Conservation (phyloP, 2,797 vertebrate genomes). For the Microhierax caerulescens region DNA sequence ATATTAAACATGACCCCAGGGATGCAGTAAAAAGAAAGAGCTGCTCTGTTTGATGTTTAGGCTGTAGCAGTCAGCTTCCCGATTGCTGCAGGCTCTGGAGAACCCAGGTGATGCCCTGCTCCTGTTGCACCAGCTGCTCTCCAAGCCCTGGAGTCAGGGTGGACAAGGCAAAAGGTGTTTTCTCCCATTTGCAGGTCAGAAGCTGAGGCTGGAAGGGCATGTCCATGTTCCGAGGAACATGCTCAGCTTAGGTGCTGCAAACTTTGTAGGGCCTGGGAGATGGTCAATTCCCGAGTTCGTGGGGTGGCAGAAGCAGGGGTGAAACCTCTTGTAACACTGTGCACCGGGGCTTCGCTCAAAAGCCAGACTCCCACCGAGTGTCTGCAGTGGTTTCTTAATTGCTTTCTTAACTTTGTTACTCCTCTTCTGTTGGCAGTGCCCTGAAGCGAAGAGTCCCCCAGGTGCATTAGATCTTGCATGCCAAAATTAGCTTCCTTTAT, state of each 20-base stretch:
- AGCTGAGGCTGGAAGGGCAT: background rate
- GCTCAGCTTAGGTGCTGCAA: background rate
- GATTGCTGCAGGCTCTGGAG: background rate
- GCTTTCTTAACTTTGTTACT: constrained; percentile 43
- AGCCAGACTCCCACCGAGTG: background rate
- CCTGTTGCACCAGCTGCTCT: background rate
- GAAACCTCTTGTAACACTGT: rapidly evolving
- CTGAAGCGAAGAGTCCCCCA: constrained; percentile 35
- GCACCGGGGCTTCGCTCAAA: background rate
- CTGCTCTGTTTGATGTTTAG: background rate
- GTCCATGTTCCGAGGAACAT: rapidly evolving
- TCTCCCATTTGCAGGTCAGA: rapidly evolving
- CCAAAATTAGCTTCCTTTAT: constrained; percentile 46
- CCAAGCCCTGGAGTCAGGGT: rapidly evolving
- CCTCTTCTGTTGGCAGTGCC: constrained; percentile 22
- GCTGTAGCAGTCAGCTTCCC: background rate
- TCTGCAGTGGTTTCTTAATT: constrained; percentile 20
- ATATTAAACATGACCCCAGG: background rate
- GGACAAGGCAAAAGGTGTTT: background rate
- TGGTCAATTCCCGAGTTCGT: rapidly evolving
- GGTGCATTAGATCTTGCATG: constrained; percentile 12
- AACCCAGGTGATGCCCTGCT: background rate
- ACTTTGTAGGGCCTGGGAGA: background rate
- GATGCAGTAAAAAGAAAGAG: too few species aligned
- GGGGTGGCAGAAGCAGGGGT: background rate